phyloP scores from a whole-genome alignment of 2,888 invertebrate genomes.

The Sericinus montela region DNA sequence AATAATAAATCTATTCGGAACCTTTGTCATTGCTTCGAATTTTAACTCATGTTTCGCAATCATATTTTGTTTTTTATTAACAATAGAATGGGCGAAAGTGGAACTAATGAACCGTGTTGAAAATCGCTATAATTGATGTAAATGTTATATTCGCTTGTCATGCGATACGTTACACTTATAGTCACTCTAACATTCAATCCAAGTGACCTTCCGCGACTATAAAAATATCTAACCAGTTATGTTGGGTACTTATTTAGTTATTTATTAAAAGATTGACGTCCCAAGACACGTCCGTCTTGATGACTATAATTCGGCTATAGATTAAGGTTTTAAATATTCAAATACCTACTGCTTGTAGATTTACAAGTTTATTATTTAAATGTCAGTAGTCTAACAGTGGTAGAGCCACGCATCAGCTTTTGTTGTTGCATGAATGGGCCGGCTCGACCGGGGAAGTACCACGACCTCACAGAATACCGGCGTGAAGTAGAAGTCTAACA shows the following conservation, averaged over 20 bases:
- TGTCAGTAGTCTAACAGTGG: too few species aligned
- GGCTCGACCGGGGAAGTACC: too few species aligned
- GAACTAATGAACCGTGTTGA: constrained; percentile 14
- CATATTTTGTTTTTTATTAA: background rate
- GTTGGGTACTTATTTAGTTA: constrained; percentile 33
- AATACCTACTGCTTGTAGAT: too few species aligned
- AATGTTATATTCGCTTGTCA: constrained; percentile 9
- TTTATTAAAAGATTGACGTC: constrained; percentile 31
- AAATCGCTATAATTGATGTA: constrained; percentile 4
- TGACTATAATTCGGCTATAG: constrained; percentile 1
- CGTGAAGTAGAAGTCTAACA: too few species aligned
- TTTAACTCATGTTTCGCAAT: background rate
- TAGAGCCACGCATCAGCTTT: too few species aligned
- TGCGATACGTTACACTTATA: background rate
- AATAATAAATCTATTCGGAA: background rate
- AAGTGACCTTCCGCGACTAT: constrained; percentile 25
- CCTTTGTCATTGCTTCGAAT: background rate
- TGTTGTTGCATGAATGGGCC: too few species aligned
- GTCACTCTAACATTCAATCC: constrained; percentile 9
- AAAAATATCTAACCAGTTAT: constrained; percentile 29
- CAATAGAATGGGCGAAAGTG: constrained; percentile 14
- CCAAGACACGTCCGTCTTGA: background rate
- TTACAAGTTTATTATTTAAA: too few species aligned
- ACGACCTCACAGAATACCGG: too few species aligned
- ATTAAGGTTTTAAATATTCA: too few species aligned